These are phyloP conservation scores for Charanyca ferruginea DNA, from an alignment of 2,888 invertebrate species.

Conservation along the genomic window DNA sequence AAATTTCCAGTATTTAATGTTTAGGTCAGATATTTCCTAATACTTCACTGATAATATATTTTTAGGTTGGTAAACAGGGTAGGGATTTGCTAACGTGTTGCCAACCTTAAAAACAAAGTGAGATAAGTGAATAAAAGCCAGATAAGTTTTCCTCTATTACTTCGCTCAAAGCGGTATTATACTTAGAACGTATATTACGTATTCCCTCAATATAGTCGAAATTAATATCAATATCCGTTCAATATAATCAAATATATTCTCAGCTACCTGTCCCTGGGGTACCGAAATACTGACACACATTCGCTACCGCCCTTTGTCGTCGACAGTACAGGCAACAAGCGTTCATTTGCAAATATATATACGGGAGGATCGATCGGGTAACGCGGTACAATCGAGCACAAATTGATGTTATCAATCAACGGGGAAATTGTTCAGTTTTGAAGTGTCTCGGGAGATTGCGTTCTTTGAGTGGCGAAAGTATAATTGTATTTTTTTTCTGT, in stretches of 20 bases:
- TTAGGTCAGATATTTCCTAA: neutral
- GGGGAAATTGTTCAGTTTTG: constrained; percentile 39
- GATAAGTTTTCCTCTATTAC: neutral
- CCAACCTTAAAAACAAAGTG: neutral
- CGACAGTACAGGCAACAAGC: constrained; percentile 32
- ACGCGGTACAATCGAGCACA: constrained; percentile 54
- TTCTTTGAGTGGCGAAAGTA: constrained; percentile 24
- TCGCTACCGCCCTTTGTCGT: constrained; percentile 41
- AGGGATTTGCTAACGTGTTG: neutral
- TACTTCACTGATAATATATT: neutral
- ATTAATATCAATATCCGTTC: constrained; percentile 53
- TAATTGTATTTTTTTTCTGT: constrained; percentile 34
- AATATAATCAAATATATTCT: constrained; percentile 53
- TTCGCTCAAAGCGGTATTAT: neutral
- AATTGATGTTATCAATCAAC: constrained; percentile 64
- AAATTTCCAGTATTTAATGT: neutral
- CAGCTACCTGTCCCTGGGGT: constrained; percentile 38
- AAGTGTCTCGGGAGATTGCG: constrained; percentile 49
- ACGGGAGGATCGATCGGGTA: constrained; percentile 53
- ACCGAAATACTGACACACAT: constrained; percentile 50
- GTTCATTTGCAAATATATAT: constrained; percentile 58
- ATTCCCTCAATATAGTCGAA: constrained; percentile 34
- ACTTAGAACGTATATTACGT: constrained; percentile 8
- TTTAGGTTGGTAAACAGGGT: no score
- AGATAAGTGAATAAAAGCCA: neutral